These are phyloP conservation scores for Gobio occitaniae DNA, from an alignment of 2,797 vertebrate species.

Conservation along the genomic window DNA sequence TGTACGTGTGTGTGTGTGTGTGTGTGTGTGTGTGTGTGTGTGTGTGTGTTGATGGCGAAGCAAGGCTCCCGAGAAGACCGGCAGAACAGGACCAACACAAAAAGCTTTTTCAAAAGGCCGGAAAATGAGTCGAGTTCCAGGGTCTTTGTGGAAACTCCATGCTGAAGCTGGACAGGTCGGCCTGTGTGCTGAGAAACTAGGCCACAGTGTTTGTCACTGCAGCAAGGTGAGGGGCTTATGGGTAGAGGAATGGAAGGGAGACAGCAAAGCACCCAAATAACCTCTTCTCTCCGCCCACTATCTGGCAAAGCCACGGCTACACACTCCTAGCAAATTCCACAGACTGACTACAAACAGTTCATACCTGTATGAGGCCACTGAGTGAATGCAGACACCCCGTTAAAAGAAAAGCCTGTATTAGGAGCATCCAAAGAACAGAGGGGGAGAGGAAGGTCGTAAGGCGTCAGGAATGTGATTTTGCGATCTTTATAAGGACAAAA, in stretches of 20 bases:
- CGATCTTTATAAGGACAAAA: conserved; percentile 18
- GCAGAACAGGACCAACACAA: conserved; percentile 36
- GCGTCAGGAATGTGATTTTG: conserved; percentile 27
- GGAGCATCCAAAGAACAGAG: neutral
- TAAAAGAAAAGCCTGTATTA: neutral
- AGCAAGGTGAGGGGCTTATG: conserved; percentile 51
- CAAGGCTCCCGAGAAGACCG: conserved; percentile 22
- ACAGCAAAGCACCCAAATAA: conserved; percentile 18
- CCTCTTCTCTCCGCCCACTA: conserved; percentile 27
- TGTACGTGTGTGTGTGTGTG: neutral
- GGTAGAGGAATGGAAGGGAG: conserved; percentile 20
- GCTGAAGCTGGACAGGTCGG: conserved; percentile 43
- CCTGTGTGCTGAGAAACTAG: conserved; percentile 55
- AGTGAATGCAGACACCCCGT: neutral
- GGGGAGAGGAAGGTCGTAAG: conserved; percentile 23
- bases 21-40: neutral
- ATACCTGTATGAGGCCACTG: conserved; percentile 16
- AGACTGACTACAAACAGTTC: conserved; percentile 12
- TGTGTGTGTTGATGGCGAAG: conserved; percentile 38
- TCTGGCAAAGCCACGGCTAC: conserved; percentile 14
- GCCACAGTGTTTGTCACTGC: conserved; percentile 50
- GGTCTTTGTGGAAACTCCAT: conserved; percentile 40
- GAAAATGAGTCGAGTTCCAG: conserved; percentile 49
- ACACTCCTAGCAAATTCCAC: conserved; percentile 46
- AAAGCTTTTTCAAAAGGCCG: conserved; percentile 50